These are phyloP conservation scores for Sciurus vulgaris DNA, from an alignment of 2,797 vertebrate genomes.

Conservation along the genomic window DNA sequence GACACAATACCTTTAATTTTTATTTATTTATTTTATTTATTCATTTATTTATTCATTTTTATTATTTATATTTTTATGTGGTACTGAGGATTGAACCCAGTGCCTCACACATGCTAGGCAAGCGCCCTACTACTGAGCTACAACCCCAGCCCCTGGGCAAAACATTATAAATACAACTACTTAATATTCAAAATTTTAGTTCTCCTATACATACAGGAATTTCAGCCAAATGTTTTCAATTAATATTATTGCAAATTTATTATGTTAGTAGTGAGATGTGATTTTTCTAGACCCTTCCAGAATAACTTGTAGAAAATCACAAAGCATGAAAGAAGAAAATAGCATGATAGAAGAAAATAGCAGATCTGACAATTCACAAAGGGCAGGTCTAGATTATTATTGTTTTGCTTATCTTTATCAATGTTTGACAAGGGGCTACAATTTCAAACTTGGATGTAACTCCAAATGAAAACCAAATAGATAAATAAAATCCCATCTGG, in stretches of 20 bases:
- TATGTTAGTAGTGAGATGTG: neutral
- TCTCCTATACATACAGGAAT: neutral
- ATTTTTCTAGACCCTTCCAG: slow-evolving; percentile 15
- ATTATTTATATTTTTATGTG: no score
- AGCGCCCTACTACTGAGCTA: no score
- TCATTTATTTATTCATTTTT: no score
- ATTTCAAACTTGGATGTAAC: neutral
- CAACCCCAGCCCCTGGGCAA: no score
- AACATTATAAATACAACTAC: neutral
- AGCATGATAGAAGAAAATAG: slow-evolving; percentile 10
- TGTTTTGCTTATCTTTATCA: slow-evolving; percentile 32
- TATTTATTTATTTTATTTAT: no score
- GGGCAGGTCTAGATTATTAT: neutral
- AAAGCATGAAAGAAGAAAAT: slow-evolving; percentile 12
- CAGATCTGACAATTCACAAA: neutral
- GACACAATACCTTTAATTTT: no score
- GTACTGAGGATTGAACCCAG: no score
- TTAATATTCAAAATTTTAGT: slow-evolving; percentile 31
- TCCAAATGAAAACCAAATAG: slow-evolving; percentile 52
- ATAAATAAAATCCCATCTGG: slow-evolving; percentile 43
- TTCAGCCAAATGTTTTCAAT: neutral
- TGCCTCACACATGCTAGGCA: no score
- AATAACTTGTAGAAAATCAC: slow-evolving; percentile 50
- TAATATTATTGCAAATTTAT: neutral
- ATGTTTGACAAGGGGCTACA: neutral